Conservation (phyloP, 2,797 vertebrate species). For the Parauchenoglanis punctatus region DNA sequence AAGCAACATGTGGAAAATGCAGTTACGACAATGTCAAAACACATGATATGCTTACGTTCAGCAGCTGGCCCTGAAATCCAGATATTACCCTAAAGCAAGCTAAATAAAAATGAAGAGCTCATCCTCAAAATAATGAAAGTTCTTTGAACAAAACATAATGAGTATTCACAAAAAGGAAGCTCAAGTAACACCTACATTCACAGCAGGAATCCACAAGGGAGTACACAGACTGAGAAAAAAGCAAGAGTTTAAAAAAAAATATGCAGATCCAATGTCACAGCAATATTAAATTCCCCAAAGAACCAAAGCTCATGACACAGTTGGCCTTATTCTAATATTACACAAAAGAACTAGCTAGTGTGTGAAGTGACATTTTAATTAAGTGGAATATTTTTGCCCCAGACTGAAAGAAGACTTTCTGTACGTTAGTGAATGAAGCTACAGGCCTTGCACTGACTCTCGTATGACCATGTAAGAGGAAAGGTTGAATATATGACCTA, state of each 20-base stretch:
- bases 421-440: constrained; percentile 18
- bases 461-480: not conserved
- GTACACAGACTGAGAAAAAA: not conserved
- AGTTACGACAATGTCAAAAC: not conserved
- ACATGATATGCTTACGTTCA: not conserved
- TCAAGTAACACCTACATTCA: constrained; percentile 5
- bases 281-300: not conserved
- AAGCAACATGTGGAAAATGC: not conserved
- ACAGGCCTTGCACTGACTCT: not conserved
- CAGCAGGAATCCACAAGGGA: not conserved
- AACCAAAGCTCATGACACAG: constrained; percentile 15
- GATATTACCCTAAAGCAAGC: not conserved
- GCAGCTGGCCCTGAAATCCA: not conserved
- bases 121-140: not conserved
- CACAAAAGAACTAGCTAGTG: constrained; percentile 15
- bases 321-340: constrained; percentile 26
- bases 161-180: not conserved
- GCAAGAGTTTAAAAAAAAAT: not conserved
- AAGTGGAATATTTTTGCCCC: constrained; percentile 36
- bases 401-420: constrained; percentile 22
- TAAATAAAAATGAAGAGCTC: not conserved
- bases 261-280: not conserved
- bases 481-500: not conserved
- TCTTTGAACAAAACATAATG: not conserved
- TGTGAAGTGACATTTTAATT: constrained; percentile 45